These are phyloP conservation scores for Anser cygnoides DNA, from an alignment of 2,113 vertebrate genomes.

Conservation along the genomic window DNA sequence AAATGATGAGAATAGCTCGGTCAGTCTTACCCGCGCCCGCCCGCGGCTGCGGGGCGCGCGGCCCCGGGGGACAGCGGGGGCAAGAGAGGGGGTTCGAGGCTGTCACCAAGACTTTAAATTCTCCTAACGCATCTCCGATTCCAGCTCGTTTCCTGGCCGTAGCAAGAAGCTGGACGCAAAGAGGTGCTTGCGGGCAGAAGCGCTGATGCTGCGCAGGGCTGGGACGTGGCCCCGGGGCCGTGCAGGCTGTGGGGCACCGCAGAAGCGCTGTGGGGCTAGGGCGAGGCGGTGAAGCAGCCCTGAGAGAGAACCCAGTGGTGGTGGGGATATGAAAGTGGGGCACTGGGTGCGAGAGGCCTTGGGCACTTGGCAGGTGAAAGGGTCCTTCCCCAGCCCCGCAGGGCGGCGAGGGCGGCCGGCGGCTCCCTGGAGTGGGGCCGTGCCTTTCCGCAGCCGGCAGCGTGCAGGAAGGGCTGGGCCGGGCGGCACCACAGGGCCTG, in stretches of 20 bases:
- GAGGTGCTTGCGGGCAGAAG: conserved; percentile 4
- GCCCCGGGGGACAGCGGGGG: background rate
- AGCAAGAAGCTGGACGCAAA: conserved; percentile 45
- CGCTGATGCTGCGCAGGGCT: conserved; percentile 15
- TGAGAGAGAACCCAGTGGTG: background rate
- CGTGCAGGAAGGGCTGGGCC: background rate
- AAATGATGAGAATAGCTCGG: conserved; percentile 83
- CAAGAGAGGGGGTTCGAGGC: background rate
- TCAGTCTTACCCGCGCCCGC: conserved; percentile 61
- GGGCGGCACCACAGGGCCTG: background rate
- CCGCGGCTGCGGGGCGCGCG: fast-evolving
- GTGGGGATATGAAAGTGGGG: background rate
- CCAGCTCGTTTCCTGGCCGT: conserved; percentile 11
- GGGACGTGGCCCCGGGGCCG: background rate
- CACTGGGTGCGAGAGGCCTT: background rate
- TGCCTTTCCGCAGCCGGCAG: background rate
- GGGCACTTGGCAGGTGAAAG: conserved; percentile 51
- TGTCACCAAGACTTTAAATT: background rate
- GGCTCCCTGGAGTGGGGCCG: fast-evolving
- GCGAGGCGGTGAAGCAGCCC: background rate
- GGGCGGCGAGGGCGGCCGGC: background rate
- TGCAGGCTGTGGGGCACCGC: fast-evolving
- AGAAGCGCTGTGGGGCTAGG: background rate
- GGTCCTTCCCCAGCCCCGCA: conserved; percentile 1
- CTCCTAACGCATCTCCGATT: conserved; percentile 30